Base-by-base conservation (phyloP, 64 coral and sea anemone genomes). In the Dendrophyllia cribrosa region DNA sequence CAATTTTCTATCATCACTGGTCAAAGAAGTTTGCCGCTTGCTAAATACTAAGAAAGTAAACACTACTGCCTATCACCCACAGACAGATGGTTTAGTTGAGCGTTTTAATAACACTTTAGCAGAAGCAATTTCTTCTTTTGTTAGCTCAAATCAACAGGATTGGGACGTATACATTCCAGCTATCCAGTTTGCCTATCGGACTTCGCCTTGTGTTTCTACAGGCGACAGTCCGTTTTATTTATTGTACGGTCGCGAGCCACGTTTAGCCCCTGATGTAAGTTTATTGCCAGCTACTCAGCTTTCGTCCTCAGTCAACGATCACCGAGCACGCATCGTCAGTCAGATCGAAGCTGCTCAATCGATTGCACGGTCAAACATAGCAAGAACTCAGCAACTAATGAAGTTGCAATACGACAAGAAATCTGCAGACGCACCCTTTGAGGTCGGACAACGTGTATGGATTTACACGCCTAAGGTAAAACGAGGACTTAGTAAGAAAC, bases 361-460 rank as follows among this genome's bases (percentile, higher is more conserved):
- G 6, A 55, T 55, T 55, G 0, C 52, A 55, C 52, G 52, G 6
- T 55, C 2, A 2, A 55, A 55, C 11, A 55, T 55, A 5, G 52
- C 52, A 7, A 55, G 52, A 55, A 10, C 52, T 55, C 52, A 55
- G 11, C 52, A 55, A 55, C 52, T 55, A 55, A 55, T 2, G 52
- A 55, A 55, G 11, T 55, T 55, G 52, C 52, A 55, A 34, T 74
- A 26, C 62, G 86, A 82, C 56, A 93, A 43, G 70, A 88, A 22
- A 49, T 60, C 74, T 20, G 76, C 46, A 55, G 67, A 75, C 0
- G 14, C 23, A 3, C n/a, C 24, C 3, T 93, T 78, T 61, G 13
- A 19, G 11, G 85, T 67, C 26, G 92, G 92, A 22, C 63, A 81
- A 9, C 20, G 55, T 1, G 92, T 93, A 43, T 93, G 74, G 85